Evolutionary conservation across 2,888 invertebrate species (phyloP), one percentile per base, ranked within the genome.

Genomic region (Eledona agricola): DNA sequence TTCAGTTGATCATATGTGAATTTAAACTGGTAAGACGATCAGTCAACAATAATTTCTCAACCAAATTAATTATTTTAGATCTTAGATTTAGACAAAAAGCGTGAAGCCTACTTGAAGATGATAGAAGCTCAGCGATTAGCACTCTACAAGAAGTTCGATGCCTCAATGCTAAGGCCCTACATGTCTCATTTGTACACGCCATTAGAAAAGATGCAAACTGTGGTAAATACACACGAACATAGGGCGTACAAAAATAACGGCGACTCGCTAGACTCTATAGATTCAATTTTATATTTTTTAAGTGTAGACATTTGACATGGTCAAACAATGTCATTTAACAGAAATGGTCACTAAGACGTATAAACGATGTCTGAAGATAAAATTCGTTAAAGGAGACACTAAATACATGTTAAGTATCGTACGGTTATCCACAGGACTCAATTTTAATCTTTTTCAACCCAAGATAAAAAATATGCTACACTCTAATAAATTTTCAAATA

Each of bases 71-170:
- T 5, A 19, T 19, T 6, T 19, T 19, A 4, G 19, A 19, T 4
- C 19, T 6, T 19, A 6, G 4, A 6, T 6, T 19, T 4, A 6
- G 4, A 5, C 5, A 5, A n/a, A n/a, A n/a, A n/a, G n/a, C n/a
- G n/a, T n/a, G n/a, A n/a, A n/a, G n/a, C n/a, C n/a, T n/a, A n/a
- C n/a, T 10, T 47, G 12, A 10, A 37, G 4, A 9, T 32, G 6
- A 46, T 65, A 1, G 65, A 67, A 51, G 11, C 34, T 3, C 67
- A 67, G 35, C 51, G 66, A 37, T 17, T 29, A 3, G 52, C 34
- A 23, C 28, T 67, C 6, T 66, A 62, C 25, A 46, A 57, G 43
- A 43, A 45, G 11, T 67, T 66, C 50, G 65, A 65, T 7, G 26
- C 50, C 4, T 16, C 43, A 1, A 12, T 55, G 3, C 23, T 69